Percentiles rank a stretch among this genome's conserved stretches.
phyloP scores from a whole-genome alignment of 1,140 invertebrate species.

The Stegodyphus dumicola region DNA sequence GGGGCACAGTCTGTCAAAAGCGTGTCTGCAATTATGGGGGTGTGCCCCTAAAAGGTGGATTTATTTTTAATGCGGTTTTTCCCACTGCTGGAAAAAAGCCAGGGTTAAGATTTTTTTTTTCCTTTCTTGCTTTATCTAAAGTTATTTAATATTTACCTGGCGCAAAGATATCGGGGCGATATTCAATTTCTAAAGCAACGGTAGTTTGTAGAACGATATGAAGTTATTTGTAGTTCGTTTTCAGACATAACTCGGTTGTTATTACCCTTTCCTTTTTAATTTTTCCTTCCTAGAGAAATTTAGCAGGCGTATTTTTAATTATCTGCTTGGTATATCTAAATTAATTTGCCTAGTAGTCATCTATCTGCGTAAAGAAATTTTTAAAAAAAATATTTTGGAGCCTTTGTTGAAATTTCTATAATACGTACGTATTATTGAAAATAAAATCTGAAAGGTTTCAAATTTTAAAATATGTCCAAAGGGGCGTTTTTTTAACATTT shows the following conservation, averaged over 20 bases:
- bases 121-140: background rate
- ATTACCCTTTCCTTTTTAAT: no score
- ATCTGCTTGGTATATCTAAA: background rate
- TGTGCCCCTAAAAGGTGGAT: slow-evolving; percentile 48
- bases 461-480: no score
- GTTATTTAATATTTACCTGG: slow-evolving; percentile 1
- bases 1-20: background rate
- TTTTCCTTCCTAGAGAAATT: background rate
- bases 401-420: no score
- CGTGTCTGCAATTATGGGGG: slow-evolving; percentile 38
- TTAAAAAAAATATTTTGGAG: background rate
- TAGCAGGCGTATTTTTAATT: background rate
- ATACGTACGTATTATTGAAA: no score
- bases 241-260: no score
- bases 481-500: no score
- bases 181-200: background rate
- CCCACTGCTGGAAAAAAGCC: slow-evolving; percentile 42
- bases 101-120: background rate
- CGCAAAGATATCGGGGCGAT: background rate
- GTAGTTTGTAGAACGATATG: background rate
- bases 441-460: no score
- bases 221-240: background rate
- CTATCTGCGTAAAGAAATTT: background rate
- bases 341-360: background rate
- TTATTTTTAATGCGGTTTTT: slow-evolving; percentile 49